Conservation (phyloP, 2,888 invertebrate species). For the Euspilapteryx auroguttella region DNA sequence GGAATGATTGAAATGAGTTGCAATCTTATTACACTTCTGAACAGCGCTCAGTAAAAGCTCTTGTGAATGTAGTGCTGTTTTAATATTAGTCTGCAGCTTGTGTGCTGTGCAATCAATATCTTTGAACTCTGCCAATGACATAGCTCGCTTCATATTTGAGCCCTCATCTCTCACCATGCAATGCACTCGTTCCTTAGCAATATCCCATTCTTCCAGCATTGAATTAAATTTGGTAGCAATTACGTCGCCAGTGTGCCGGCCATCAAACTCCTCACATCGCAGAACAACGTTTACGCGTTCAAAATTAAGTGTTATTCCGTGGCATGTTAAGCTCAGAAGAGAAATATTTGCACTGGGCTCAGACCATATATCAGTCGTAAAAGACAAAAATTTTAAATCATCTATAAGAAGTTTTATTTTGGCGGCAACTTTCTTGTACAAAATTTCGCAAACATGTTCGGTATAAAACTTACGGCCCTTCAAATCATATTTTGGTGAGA, state of each 20-base stretch:
- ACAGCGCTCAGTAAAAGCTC: neutral
- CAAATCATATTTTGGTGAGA: slow-evolving; percentile 12
- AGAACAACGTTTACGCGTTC: neutral
- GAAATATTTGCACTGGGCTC: slow-evolving; percentile 9
- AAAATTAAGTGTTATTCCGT: slow-evolving; percentile 1
- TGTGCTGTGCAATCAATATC: slow-evolving; percentile 12
- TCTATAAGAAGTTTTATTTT: slow-evolving; percentile 11
- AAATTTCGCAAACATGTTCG: slow-evolving; percentile 10
- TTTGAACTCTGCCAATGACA: slow-evolving; percentile 9
- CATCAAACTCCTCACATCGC: slow-evolving; percentile 9
- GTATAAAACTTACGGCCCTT: slow-evolving; percentile 13
- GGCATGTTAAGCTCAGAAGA: slow-evolving; percentile 6
- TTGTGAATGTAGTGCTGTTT: slow-evolving; percentile 4
- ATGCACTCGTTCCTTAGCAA: slow-evolving; percentile 11
- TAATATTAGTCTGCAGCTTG: slow-evolving; percentile 11
- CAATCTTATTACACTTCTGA: slow-evolving; percentile 6
- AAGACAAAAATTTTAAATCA: slow-evolving; percentile 12
- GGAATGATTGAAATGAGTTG: slow-evolving; percentile 6
- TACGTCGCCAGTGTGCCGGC: slow-evolving; percentile 13
- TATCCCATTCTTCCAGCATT: slow-evolving; percentile 14
- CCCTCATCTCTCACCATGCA: slow-evolving; percentile 13
- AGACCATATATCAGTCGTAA: slow-evolving; percentile 13
- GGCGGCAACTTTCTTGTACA: slow-evolving; percentile 10
- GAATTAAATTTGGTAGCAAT: slow-evolving; percentile 12
- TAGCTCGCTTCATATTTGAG: slow-evolving; percentile 12